phyloP scores from a whole-genome alignment of 2,113 vertebrate genomes.

The Helogale parvula region DNA sequence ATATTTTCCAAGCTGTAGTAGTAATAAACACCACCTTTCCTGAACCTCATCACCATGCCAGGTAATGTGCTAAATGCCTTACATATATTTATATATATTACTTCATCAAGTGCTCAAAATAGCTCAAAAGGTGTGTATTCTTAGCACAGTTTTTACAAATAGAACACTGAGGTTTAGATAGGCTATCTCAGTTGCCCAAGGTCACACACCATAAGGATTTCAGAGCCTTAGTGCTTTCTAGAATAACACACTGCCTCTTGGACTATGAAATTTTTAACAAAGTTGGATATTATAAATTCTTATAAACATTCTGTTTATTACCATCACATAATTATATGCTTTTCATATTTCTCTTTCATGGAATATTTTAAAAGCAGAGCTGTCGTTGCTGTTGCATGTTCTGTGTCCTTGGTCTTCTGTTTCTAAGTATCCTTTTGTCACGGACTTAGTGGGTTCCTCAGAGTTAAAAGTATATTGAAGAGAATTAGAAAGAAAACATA shows the following conservation, averaged over 20 bases:
- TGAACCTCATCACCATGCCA: neutral
- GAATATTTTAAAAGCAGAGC: neutral
- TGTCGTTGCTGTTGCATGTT: neutral
- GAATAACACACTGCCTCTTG: neutral
- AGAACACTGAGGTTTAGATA: neutral
- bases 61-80: conserved; percentile 26
- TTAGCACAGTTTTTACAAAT: conserved; percentile 19
- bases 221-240: neutral
- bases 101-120: conserved; percentile 37
- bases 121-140: neutral
- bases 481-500: neutral
- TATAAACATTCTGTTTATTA: neutral
- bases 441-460: neutral
- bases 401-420: neutral
- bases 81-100: neutral
- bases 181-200: neutral
- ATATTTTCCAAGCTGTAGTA: neutral
- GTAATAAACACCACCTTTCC: neutral
- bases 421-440: neutral
- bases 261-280: conserved; percentile 1
- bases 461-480: neutral
- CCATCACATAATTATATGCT: neutral
- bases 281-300: conserved; percentile 22
- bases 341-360: neutral
- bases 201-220: neutral